Base-by-base conservation (phyloP, 2,888 invertebrate species). In the Stenotaenia linearis region DNA sequence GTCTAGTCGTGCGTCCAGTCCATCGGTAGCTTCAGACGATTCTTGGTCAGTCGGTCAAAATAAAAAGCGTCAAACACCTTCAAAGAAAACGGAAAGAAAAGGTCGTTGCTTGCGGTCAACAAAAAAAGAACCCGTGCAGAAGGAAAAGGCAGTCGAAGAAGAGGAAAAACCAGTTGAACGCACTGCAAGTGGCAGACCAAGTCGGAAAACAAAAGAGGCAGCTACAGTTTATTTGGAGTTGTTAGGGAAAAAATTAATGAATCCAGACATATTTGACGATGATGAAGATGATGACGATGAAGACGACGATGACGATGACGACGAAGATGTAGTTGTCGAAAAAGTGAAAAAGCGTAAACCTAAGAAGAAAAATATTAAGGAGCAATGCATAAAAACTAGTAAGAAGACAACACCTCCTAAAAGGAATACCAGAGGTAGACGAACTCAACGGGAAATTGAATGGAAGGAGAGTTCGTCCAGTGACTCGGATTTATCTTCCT, bases 201-300 rank as follows among this genome's bases (percentile, higher is more conserved):
- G 90, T 10, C 88, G 92, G 40, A 92, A 92, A 85, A 92, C 92
- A 0, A 93, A 92, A 85, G 92, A 92, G 86, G 92, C 92, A 28
- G 92, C 92, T 0, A 89, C 92, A 7, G 89, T 92, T 79, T 92
- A 91, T 82, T 91, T 92, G 91, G 92, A 92, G 84, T 89, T 92
- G 81, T 88, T 92, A 76, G 91, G 91, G 3, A 90, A 91, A 82
- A 91, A 91, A 84, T 86, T 92, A 78, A 90, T 90, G 23, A 88
- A 90, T 82, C 90, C 90, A 30, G 90, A 90, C 77, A 89, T 89
- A 80, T 88, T 89, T 28, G 89, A 90, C 81, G 91, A 90, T 35
- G 82, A 81, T 1, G 69, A 69, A 6, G 69, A 69, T 25, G 28
- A 45, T 45, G 45, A 69, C 12, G 69, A 45, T 4, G 45, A 69